These are phyloP conservation scores for Benitochromis conjunctus DNA, from an alignment of 2,113 vertebrate species.

Conservation along the genomic window DNA sequence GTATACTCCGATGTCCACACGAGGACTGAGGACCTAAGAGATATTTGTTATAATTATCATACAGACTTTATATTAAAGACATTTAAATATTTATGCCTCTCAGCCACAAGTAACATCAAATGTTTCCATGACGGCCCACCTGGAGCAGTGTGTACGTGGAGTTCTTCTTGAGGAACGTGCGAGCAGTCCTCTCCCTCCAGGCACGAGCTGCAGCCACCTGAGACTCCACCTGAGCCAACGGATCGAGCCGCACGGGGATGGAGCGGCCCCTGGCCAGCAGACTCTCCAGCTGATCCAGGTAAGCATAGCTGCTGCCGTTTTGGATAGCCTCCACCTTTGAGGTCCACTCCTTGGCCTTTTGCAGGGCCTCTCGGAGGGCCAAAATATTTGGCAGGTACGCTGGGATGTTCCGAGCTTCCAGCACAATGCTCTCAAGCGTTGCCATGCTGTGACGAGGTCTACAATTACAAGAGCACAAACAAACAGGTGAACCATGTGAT, in stretches of 20 bases:
- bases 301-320: slow-evolving; percentile 89
- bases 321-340: slow-evolving; percentile 93
- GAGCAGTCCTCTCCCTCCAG: slow-evolving; percentile 92
- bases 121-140: slow-evolving; percentile 64
- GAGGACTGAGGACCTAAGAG: slow-evolving; percentile 90
- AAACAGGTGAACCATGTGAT: neutral
- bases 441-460: slow-evolving; percentile 92
- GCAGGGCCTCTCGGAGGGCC: slow-evolving; percentile 89
- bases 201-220: slow-evolving; percentile 91
- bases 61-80: neutral
- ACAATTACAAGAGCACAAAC: neutral
- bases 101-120: neutral
- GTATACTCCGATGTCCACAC: slow-evolving; percentile 92
- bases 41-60: neutral
- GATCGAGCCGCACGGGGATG: slow-evolving; percentile 89
- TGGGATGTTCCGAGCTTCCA: slow-evolving; percentile 94
- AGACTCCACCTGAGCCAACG: slow-evolving; percentile 90
- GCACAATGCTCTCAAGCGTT: slow-evolving; percentile 89
- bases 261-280: slow-evolving; percentile 90
- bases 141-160: slow-evolving; percentile 91
- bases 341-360: slow-evolving; percentile 95
- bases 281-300: slow-evolving; percentile 93
- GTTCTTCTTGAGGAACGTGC: slow-evolving; percentile 99
- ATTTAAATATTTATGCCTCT: neutral
- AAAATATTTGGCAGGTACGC: slow-evolving; percentile 94